Percentiles rank a stretch among this genome's conserved stretches.
Conservation (phyloP, 92 coral and sea anemone genomes). For the Ricordea florida region DNA sequence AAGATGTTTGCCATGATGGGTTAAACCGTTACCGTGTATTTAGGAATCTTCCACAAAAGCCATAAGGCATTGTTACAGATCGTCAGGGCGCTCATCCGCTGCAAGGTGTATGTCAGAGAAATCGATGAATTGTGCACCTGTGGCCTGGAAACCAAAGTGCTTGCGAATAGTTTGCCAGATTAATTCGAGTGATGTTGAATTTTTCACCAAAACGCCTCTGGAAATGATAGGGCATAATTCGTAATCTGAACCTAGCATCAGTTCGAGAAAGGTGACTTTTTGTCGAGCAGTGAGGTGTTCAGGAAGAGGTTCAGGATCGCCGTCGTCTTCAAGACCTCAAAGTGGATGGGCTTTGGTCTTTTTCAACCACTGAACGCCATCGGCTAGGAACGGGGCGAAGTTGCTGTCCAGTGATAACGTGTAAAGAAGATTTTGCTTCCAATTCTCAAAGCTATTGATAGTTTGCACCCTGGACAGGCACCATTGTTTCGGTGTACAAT, state of each 20-base stretch:
- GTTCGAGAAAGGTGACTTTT: constrained; percentile 35
- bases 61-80: constrained; percentile 69
- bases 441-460: constrained; percentile 54
- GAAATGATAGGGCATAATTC: constrained; percentile 62
- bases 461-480: constrained; percentile 53
- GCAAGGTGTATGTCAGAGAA: constrained; percentile 55
- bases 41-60: constrained; percentile 69
- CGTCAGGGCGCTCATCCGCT: constrained; percentile 74
- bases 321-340: constrained; percentile 30
- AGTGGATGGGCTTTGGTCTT: constrained; percentile 43
- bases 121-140: constrained; percentile 59
- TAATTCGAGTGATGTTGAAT: constrained; percentile 49
- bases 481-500: constrained; percentile 72
- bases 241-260: constrained; percentile 60
- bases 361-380: constrained; percentile 50
- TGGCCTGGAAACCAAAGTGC: constrained; percentile 70
- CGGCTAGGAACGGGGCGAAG: constrained; percentile 63
- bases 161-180: constrained; percentile 60
- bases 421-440: constrained; percentile 63
- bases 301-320: constrained; percentile 27
- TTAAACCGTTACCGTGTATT: constrained; percentile 12
- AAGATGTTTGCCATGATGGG: constrained; percentile 43
- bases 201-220: constrained; percentile 48
- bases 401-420: constrained; percentile 49
- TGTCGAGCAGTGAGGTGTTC: constrained; percentile 58